These are phyloP conservation scores for Euclidia mi DNA, from an alignment of 2,888 invertebrate genomes.

Conservation along the genomic window DNA sequence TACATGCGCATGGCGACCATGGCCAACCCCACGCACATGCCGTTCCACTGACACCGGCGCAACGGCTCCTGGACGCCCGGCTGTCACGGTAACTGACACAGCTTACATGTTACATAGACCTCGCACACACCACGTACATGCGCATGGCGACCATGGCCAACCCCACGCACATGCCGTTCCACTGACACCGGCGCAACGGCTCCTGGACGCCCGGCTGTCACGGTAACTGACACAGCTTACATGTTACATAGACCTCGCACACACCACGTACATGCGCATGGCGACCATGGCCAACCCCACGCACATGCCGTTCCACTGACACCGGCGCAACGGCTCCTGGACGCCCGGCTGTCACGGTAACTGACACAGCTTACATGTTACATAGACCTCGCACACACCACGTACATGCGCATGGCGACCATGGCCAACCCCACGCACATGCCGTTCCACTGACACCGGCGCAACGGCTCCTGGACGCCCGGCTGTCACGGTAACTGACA, in stretches of 20 bases:
- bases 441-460: slow-evolving; percentile 79
- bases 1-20: slow-evolving; percentile 95
- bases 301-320: slow-evolving; percentile 90
- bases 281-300: slow-evolving; percentile 95
- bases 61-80: slow-evolving; percentile 14
- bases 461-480: no score
- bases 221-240: no score
- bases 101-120: no score
- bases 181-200: slow-evolving; percentile 61
- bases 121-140: slow-evolving; percentile 94
- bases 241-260: no score
- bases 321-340: no score
- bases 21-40: slow-evolving; percentile 94
- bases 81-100: slow-evolving; percentile 18
- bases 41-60: slow-evolving; percentile 72
- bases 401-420: slow-evolving; percentile 95
- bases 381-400: slow-evolving; percentile 92
- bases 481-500: slow-evolving; percentile 18
- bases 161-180: slow-evolving; percentile 92
- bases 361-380: no score
- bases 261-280: slow-evolving; percentile 95
- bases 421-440: slow-evolving; percentile 94
- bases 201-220: slow-evolving; percentile 6
- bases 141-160: slow-evolving; percentile 95
- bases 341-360: slow-evolving; percentile 17